phyloP scores from a whole-genome alignment of 2,888 invertebrate species.

The Tryphoninae sp. region DNA sequence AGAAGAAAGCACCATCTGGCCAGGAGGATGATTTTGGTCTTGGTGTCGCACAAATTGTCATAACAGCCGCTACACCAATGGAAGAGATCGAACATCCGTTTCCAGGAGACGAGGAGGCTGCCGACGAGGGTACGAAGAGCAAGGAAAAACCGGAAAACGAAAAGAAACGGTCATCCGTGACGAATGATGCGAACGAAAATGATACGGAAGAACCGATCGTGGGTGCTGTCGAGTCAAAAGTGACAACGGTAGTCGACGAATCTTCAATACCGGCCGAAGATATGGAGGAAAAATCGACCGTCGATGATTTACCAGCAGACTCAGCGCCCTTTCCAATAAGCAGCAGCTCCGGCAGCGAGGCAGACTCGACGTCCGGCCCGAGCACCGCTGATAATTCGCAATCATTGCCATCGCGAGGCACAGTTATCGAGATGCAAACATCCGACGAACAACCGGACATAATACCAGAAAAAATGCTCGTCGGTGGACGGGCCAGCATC shows the following conservation, averaged over 20 bases:
- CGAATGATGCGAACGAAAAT: conserved; percentile 33
- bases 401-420: conserved; percentile 79
- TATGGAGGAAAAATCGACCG: conserved; percentile 78
- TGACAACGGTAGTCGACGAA: conserved; percentile 56
- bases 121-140: conserved; percentile 67
- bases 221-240: conserved; percentile 66
- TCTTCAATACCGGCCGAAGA: conserved; percentile 73
- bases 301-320: conserved; percentile 84
- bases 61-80: conserved; percentile 97
- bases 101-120: conserved; percentile 83
- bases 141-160: conserved; percentile 64
- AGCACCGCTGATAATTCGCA: conserved; percentile 86
- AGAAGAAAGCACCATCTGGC: conserved; percentile 56
- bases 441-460: conserved; percentile 72
- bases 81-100: conserved; percentile 92
- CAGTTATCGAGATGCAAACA: conserved; percentile 70
- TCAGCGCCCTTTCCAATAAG: conserved; percentile 85
- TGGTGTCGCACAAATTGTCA: conserved; percentile 94
- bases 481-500: conserved; percentile 91
- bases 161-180: conserved; percentile 28
- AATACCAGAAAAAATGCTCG: conserved; percentile 82
- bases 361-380: conserved; percentile 85
- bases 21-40: conserved; percentile 85
- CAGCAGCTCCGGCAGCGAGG: conserved; percentile 87
- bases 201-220: conserved; percentile 40